Conservation (phyloP, 2,113 vertebrate species). For the Apteryx mantelli region DNA sequence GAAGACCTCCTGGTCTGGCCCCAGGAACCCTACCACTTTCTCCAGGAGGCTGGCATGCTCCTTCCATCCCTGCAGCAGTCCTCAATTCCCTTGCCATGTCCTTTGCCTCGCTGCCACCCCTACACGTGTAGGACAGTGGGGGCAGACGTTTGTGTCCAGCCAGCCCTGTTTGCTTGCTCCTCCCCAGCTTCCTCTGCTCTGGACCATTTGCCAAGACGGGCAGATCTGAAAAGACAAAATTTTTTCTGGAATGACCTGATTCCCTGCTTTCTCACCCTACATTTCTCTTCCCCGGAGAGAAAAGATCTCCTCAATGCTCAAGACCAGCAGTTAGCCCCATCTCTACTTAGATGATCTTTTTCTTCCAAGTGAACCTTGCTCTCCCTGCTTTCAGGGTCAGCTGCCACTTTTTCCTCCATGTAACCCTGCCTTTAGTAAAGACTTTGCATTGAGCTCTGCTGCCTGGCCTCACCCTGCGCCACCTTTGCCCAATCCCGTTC, state of each 20-base stretch:
- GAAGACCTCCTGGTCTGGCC: background rate
- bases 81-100: background rate
- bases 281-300: background rate
- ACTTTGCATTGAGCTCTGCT: background rate
- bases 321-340: background rate
- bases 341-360: fast-evolving
- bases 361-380: background rate
- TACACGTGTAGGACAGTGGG: fast-evolving
- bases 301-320: fast-evolving
- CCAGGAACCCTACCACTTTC: background rate
- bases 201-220: background rate
- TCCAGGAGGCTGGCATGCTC: fast-evolving
- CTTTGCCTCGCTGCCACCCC: fast-evolving
- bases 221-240: background rate
- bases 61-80: background rate
- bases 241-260: too few relatives aligned
- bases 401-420: background rate
- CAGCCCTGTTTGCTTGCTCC: background rate
- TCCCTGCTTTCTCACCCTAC: background rate
- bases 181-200: background rate
- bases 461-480: background rate
- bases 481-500: fast-evolving
- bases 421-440: conserved; percentile 27
- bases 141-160: background rate
- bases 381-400: background rate